phyloP scores from a whole-genome alignment of 2,797 vertebrate species.

The Gastrophryne carolinensis region DNA sequence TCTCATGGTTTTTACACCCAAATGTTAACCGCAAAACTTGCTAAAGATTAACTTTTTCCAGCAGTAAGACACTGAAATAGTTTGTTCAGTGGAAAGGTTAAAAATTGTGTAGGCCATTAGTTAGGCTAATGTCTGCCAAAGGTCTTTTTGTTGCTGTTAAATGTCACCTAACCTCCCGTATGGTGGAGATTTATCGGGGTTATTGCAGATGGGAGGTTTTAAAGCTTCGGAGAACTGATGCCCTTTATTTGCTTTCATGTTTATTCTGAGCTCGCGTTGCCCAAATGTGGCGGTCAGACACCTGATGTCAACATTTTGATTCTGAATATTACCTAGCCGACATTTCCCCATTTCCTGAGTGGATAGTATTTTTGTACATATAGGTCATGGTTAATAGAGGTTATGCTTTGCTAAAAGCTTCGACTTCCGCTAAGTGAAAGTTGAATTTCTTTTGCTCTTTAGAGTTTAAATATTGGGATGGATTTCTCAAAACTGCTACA shows the following conservation, averaged over 20 bases:
- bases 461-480: too few relatives aligned
- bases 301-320: background rate
- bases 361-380: too few relatives aligned
- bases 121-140: background rate
- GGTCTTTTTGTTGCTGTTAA: background rate
- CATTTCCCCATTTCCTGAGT: background rate
- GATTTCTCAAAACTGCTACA: too few relatives aligned
- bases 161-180: background rate
- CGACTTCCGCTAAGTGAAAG: too few relatives aligned
- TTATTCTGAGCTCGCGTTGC: background rate
- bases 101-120: background rate
- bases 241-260: background rate
- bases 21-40: too few relatives aligned
- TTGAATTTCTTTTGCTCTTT: too few relatives aligned
- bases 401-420: too few relatives aligned
- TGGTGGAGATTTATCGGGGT: background rate
- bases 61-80: too few relatives aligned
- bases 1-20: too few relatives aligned
- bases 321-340: background rate
- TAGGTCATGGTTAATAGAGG: too few relatives aligned
- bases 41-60: too few relatives aligned
- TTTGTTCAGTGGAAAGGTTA: background rate
- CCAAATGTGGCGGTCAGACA: background rate
- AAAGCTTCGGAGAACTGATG: background rate
- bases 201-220: background rate